Evolutionary conservation across 2,113 vertebrate genomes (phyloP).

Genomic region (Tamias sibiricus): DNA sequence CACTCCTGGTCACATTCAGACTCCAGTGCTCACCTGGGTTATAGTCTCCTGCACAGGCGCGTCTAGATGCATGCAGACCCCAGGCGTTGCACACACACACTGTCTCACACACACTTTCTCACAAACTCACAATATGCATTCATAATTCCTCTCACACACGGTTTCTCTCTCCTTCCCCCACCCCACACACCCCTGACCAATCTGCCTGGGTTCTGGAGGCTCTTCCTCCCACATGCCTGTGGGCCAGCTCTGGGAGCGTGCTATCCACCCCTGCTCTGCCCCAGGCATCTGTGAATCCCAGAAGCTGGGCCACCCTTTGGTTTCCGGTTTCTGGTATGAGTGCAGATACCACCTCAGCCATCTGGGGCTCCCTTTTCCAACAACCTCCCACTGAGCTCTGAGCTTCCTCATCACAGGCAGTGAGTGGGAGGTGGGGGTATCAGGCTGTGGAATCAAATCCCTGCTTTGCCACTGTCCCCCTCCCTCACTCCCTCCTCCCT

Average conservation of each 20-base stretch:
- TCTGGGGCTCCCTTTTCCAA: neutral
- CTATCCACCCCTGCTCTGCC: too few relatives aligned
- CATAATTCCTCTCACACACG: neutral
- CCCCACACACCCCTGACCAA: too few relatives aligned
- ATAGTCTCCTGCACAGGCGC: neutral
- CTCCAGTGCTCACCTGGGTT: neutral
- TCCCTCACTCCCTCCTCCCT: neutral
- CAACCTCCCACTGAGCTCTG: accelerated
- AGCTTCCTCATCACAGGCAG: neutral
- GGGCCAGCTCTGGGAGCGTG: neutral
- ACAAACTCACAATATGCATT: too few relatives aligned
- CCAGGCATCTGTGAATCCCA: neutral
- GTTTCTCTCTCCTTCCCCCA: too few relatives aligned
- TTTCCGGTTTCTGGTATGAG: neutral
- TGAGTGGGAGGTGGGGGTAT: neutral
- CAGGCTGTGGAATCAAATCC: too few relatives aligned
- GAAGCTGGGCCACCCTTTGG: neutral
- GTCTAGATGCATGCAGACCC: neutral
- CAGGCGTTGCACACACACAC: too few relatives aligned
- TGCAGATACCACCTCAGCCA: too few relatives aligned
- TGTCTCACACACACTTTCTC: neutral
- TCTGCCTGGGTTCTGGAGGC: neutral
- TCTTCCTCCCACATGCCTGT: neutral
- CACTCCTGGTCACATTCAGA: too few relatives aligned
- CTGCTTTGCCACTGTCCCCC: neutral